A percentile compares a stretch with the other conserved stretches of the same genome.
These are phyloP conservation scores for Oreochromis grahami DNA, from an alignment of 2,797 vertebrate species.

Conservation along the genomic window DNA sequence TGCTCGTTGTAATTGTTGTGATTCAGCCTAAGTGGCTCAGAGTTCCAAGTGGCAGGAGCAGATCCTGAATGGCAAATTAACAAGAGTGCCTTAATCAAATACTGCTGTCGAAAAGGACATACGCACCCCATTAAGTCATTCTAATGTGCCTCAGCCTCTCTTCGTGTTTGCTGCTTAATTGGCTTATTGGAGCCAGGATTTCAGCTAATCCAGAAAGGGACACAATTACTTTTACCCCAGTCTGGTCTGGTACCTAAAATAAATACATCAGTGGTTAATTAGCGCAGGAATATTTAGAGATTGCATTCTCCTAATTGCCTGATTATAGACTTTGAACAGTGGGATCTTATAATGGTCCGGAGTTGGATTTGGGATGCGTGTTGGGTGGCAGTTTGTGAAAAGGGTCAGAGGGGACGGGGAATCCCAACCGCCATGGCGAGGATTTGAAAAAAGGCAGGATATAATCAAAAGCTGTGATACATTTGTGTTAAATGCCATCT, in stretches of 20 bases:
- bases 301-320: slow-evolving; percentile 67
- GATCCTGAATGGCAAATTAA: slow-evolving; percentile 60
- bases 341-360: slow-evolving; percentile 45
- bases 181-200: slow-evolving; percentile 59
- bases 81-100: slow-evolving; percentile 71
- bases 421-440: neutral
- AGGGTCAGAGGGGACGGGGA: neutral
- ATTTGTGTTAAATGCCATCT: neutral
- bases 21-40: slow-evolving; percentile 35
- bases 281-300: slow-evolving; percentile 56
- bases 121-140: slow-evolving; percentile 56
- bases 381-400: neutral
- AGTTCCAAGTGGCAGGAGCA: slow-evolving; percentile 32
- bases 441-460: neutral
- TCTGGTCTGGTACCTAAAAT: slow-evolving; percentile 53
- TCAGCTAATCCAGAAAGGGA: slow-evolving; percentile 56
- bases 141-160: slow-evolving; percentile 52
- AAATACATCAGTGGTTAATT: slow-evolving; percentile 71
- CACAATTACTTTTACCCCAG: slow-evolving; percentile 60
- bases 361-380: slow-evolving; percentile 49
- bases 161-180: slow-evolving; percentile 63
- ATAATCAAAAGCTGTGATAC: neutral
- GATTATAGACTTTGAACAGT: slow-evolving; percentile 57
- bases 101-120: slow-evolving; percentile 52
- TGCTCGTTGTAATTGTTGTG: slow-evolving; percentile 35